Conservation (phyloP, 2,888 invertebrate genomes). For the Achlya flavicornis region DNA sequence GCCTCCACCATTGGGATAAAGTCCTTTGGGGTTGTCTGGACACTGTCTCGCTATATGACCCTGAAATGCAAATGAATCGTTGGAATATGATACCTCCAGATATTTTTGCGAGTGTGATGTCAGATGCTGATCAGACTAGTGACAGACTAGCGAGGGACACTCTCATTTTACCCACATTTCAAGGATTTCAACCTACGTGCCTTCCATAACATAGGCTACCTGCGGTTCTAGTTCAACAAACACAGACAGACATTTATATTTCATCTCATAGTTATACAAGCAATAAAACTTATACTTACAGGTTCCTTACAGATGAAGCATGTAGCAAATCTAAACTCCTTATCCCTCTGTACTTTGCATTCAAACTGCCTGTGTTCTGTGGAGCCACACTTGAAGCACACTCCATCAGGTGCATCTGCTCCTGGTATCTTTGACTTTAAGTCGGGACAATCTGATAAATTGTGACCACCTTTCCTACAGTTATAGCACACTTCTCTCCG, state of each 20-base stretch:
- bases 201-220: no score
- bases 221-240: no score
- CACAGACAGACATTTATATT: no score
- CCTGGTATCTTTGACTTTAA: slow-evolving; percentile 80
- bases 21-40: slow-evolving; percentile 93
- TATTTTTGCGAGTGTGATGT: neutral
- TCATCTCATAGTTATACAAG: neutral
- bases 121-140: neutral
- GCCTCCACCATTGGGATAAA: slow-evolving; percentile 93
- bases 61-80: slow-evolving; percentile 47
- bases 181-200: no score
- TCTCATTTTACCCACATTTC: no score
- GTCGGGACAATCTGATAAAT: slow-evolving; percentile 91
- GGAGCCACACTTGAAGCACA: slow-evolving; percentile 96
- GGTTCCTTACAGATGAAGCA: slow-evolving; percentile 95
- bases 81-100: neutral
- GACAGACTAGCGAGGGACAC: no score
- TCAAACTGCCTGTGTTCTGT: slow-evolving; percentile 92
- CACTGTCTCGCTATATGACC: slow-evolving; percentile 95
- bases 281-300: slow-evolving; percentile 51
- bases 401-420: slow-evolving; percentile 83
- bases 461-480: slow-evolving; percentile 90
- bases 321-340: slow-evolving; percentile 90
- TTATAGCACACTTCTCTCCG: slow-evolving; percentile 91
- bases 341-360: slow-evolving; percentile 86